Conservation (phyloP, 2,113 vertebrate species). For the Platichthys flesus region DNA sequence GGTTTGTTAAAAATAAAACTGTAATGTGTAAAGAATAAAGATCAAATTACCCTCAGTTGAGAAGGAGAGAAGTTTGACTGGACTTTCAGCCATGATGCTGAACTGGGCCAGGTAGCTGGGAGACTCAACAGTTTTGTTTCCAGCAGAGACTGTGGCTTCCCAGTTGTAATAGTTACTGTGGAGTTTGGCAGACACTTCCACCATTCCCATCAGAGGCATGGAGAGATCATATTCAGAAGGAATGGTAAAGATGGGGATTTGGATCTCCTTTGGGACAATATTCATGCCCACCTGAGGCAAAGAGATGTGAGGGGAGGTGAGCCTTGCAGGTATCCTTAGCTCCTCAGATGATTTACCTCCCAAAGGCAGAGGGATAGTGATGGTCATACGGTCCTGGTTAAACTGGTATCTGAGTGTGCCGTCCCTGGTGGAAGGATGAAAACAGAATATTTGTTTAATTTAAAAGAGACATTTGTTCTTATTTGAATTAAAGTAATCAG, state of each 20-base stretch:
- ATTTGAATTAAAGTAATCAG: background rate
- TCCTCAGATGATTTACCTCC: constrained; percentile 88
- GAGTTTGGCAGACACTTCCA: constrained; percentile 85
- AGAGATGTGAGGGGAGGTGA: constrained; percentile 81
- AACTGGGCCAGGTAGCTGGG: constrained; percentile 77
- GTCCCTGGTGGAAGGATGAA: constrained; percentile 81
- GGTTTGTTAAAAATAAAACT: background rate
- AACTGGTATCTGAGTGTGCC: constrained; percentile 84
- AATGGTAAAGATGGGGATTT: constrained; percentile 84
- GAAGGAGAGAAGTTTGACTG: constrained; percentile 86
- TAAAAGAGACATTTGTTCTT: no score
- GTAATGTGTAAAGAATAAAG: background rate
- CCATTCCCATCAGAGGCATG: constrained; percentile 85
- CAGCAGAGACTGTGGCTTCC: constrained; percentile 82
- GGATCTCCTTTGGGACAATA: constrained; percentile 78
- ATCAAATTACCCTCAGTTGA: constrained; percentile 84
- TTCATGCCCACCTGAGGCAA: constrained; percentile 81
- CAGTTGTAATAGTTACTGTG: constrained; percentile 92
- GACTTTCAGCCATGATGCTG: constrained; percentile 78
- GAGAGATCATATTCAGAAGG: constrained; percentile 82
- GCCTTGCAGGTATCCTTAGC: constrained; percentile 72
- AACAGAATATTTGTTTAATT: constrained; percentile 7
- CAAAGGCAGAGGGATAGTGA: constrained; percentile 87
- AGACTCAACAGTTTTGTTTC: constrained; percentile 80
- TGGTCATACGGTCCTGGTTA: constrained; percentile 81